Evolutionary conservation across 2,797 vertebrate genomes (phyloP).

Genomic region (Rhabdophis nuchalis): DNA sequence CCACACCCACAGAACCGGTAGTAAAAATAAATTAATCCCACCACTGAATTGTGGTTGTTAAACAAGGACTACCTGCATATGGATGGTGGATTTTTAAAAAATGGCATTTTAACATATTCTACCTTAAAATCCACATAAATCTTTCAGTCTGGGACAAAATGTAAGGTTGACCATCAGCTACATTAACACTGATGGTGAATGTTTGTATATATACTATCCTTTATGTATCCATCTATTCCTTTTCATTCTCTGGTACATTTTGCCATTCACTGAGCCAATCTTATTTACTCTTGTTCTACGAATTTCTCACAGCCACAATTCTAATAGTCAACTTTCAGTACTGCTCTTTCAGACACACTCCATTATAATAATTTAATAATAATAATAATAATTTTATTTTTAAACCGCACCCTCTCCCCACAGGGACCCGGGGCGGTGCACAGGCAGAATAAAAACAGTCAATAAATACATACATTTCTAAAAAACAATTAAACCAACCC

Average conservation of each 20-base stretch:
- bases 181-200: not conserved
- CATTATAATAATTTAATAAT: too few species aligned
- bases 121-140: not conserved
- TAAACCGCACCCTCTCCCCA: too few species aligned
- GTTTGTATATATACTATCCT: not conserved
- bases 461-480: too few species aligned
- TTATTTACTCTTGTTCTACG: not conserved
- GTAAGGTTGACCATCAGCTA: not conserved
- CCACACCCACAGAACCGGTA: too few species aligned
- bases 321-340: not conserved
- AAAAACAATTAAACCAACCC: too few species aligned
- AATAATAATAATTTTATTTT: too few species aligned
- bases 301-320: not conserved
- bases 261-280: not conserved
- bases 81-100: not conserved
- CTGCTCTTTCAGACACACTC: not conserved
- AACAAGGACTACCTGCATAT: not conserved
- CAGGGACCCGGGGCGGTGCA: too few species aligned
- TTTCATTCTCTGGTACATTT: not conserved
- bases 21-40: too few species aligned
- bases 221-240: not conserved
- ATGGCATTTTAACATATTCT: not conserved
- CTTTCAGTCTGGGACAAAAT: not conserved
- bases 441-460: too few species aligned
- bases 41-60: not conserved